Conservation (phyloP, 2,888 invertebrate genomes). For the Augiades crinisus region DNA sequence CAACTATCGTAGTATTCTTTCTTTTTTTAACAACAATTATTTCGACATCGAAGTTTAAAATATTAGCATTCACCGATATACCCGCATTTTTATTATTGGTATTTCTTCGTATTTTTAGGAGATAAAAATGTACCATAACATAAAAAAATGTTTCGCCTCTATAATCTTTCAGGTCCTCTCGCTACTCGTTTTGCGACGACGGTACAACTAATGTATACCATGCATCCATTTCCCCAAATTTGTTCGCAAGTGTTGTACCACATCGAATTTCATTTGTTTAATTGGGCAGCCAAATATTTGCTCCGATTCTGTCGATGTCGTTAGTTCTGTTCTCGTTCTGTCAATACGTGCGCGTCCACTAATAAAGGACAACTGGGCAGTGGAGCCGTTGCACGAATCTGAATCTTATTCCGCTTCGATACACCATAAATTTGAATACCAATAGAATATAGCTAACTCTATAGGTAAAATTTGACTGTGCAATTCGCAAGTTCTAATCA, state of each 20-base stretch:
- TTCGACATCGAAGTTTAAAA: background rate
- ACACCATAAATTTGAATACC: conserved; percentile 23
- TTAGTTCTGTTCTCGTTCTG: conserved; percentile 67
- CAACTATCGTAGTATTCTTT: background rate
- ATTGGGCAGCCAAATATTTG: conserved; percentile 72
- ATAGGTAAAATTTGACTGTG: conserved; percentile 27
- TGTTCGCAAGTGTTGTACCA: conserved; percentile 43
- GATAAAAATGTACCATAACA: too few relatives aligned
- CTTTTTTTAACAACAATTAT: background rate
- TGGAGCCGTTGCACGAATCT: background rate
- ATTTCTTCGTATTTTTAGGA: too few relatives aligned
- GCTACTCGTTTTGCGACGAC: background rate
- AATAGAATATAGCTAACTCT: conserved; percentile 6
- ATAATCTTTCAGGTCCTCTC: too few relatives aligned
- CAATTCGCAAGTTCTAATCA: conserved; percentile 37
- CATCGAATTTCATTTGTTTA: conserved; percentile 68
- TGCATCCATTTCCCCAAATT: conserved; percentile 38
- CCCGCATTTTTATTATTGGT: too few relatives aligned
- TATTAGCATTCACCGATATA: too few relatives aligned
- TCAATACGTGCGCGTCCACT: conserved; percentile 67
- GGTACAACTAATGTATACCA: conserved; percentile 1
- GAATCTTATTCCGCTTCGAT: conserved; percentile 23
- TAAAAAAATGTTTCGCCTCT: too few relatives aligned
- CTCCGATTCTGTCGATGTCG: conserved; percentile 58
- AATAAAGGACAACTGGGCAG: conserved; percentile 50